phyloP scores from a whole-genome alignment of 2,113 vertebrate genomes.

The Protomyctophum bolini region DNA sequence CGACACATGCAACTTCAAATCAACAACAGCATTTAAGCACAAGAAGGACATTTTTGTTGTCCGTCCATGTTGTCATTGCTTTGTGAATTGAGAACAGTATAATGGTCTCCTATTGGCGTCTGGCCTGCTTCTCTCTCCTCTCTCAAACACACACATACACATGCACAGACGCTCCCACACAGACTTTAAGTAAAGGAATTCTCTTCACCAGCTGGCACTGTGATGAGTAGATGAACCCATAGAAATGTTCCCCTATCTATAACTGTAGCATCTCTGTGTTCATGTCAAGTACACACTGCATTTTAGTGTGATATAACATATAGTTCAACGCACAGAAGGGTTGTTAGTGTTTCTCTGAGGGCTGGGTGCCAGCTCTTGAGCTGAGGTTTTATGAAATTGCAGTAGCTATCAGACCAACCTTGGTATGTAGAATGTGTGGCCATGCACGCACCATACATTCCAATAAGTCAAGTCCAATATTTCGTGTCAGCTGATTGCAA shows the following conservation, averaged over 20 bases:
- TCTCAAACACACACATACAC: background rate
- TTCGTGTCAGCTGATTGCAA: too few relatives aligned
- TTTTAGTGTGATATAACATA: background rate
- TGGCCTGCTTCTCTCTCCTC: background rate
- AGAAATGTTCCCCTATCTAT: conserved; percentile 18
- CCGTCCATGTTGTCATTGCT: background rate
- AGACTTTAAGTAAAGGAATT: conserved; percentile 7
- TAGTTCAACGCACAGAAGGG: too few relatives aligned
- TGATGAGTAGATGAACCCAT: conserved; percentile 35
- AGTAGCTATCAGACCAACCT: too few relatives aligned
- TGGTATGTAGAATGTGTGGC: too few relatives aligned
- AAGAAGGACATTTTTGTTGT: background rate
- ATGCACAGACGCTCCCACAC: conserved; percentile 7
- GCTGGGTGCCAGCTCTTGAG: too few relatives aligned
- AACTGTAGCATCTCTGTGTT: background rate
- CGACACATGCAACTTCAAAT: background rate
- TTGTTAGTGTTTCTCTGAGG: too few relatives aligned
- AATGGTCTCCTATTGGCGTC: conserved; percentile 3
- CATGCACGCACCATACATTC: too few relatives aligned
- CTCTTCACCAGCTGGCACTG: background rate
- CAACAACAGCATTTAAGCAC: background rate
- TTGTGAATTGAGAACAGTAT: conserved; percentile 2
- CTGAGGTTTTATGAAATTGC: too few relatives aligned
- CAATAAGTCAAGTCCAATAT: too few relatives aligned
- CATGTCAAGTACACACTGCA: background rate